Evolutionary conservation across 2,113 vertebrate genomes (phyloP), one percentile per base, ranked within the genome.

Genomic region (Mormyrus iriodes): DNA sequence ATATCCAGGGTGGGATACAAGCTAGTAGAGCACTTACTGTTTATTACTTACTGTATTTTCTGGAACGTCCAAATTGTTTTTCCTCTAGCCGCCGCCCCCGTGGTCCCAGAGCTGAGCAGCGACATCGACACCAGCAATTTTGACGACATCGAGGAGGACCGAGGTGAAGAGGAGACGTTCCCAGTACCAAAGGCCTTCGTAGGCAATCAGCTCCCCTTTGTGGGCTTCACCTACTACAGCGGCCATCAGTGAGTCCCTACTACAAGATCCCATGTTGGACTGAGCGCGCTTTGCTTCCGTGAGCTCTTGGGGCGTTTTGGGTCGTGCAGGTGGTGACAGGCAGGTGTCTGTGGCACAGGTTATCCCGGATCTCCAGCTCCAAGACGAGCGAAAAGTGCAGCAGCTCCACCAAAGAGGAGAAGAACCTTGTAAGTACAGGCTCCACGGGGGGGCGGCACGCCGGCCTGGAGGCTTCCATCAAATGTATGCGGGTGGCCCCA

Each of bases 41-140:
- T 48, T n/a, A n/a, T n/a, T n/a, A n/a, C n/a, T n/a, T n/a, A n/a
- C 9, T 15, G 31, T 12, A 61, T 90, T 90, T 90, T n/a, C 86
- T 82, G 89, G 27, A 82, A 87, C 42, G 69, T 65, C 31, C 55
- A 65, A 83, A 86, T 27, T 49, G 91, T 1, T 48, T 24, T 65
- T 0, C 24, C 53, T 92, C 65, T 76, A 99, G 98, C 97, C 92
- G 98, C 98, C 46, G 98, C 98, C 86, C 98, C 98, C 8, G 98
- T 99, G 87, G 98, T 99, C 88, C 98, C 98, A 69, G 98, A 99
- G 92, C 95, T 99, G 93, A 99, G 97, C 94, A 98, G 98, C 92
- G 98, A 99, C 93, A 95, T 96, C n/a, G 98, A 99, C 96, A 99
- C 98, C 88, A 99, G 98, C 95, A 99, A 99, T 94, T 99, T 99